These are phyloP conservation scores for Phainopepla nitens DNA, from an alignment of 2,113 vertebrate species.

Conservation along the genomic window DNA sequence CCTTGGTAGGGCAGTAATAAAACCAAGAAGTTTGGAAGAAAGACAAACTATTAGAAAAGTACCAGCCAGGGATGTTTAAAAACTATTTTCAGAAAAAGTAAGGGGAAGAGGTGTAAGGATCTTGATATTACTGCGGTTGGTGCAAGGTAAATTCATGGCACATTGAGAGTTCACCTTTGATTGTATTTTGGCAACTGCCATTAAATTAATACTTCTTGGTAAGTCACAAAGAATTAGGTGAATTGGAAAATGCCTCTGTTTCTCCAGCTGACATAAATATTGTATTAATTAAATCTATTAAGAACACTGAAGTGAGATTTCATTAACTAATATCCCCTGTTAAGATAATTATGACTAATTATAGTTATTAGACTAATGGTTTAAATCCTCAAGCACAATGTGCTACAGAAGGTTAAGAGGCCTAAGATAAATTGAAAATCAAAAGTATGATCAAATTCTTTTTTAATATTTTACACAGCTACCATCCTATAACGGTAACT, in stretches of 20 bases:
- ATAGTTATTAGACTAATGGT: slow-evolving; percentile 74
- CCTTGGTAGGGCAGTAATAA: background rate
- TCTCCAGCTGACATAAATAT: slow-evolving; percentile 58
- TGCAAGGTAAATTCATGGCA: background rate
- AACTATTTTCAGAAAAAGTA: background rate
- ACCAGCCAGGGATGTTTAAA: background rate
- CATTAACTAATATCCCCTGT: slow-evolving; percentile 74
- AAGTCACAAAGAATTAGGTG: background rate
- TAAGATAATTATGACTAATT: slow-evolving; percentile 77
- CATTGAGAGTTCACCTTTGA: background rate
- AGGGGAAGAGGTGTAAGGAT: background rate
- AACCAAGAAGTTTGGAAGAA: background rate
- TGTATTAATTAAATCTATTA: slow-evolving; percentile 71
- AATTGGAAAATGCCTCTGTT: slow-evolving; percentile 30
- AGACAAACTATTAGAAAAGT: background rate
- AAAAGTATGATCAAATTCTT: slow-evolving; percentile 43
- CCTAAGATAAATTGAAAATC: slow-evolving; percentile 65
- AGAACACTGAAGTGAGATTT: slow-evolving; percentile 67
- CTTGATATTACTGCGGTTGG: background rate
- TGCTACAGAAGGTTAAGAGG: slow-evolving; percentile 69
- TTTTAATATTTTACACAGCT: slow-evolving; percentile 22
- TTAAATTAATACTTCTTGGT: background rate
- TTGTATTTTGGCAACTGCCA: background rate
- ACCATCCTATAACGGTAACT: background rate
- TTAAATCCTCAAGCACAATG: slow-evolving; percentile 69